These are phyloP conservation scores for Musca vetustissima DNA, from an alignment of 1,140 invertebrate genomes.

Conservation along the genomic window DNA sequence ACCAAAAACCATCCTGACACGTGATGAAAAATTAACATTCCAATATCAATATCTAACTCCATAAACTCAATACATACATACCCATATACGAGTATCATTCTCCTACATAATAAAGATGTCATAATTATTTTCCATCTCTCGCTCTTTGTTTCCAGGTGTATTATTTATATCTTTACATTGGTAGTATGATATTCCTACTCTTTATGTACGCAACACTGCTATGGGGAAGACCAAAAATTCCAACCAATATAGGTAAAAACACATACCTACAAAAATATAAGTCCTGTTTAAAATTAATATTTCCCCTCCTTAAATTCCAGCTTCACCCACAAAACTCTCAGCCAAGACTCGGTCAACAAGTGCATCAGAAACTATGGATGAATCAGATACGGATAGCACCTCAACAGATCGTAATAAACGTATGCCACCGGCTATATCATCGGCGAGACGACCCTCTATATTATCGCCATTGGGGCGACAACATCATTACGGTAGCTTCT, in stretches of 20 bases:
- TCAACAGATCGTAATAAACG: constrained; percentile 58
- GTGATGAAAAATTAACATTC: too few relatives aligned
- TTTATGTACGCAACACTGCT: constrained; percentile 82
- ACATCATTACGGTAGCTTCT: constrained; percentile 89
- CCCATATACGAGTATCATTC: too few relatives aligned
- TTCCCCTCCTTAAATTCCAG: constrained; percentile 16
- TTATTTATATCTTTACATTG: constrained; percentile 87
- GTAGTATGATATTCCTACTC: constrained; percentile 83
- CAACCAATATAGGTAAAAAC: constrained; percentile 40
- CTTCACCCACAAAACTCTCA: constrained; percentile 43
- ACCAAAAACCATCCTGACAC: too few relatives aligned
- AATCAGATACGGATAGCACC: constrained; percentile 60
- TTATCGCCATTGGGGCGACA: constrained; percentile 58
- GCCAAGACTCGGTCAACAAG: constrained; percentile 37
- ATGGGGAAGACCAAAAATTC: constrained; percentile 61
- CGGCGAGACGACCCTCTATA: constrained; percentile 56
- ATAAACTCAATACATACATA: too few relatives aligned
- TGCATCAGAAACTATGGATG: constrained; percentile 56
- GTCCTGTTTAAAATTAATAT: not conserved
- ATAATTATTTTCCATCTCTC: not conserved
- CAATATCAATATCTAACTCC: too few relatives aligned
- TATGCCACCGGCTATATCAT: constrained; percentile 46
- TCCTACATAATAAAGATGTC: too few relatives aligned
- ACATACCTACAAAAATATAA: not conserved
- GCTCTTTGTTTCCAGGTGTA: constrained; percentile 64